A percentile compares a stretch with the other conserved stretches of the same genome.
Evolutionary conservation across 2,797 vertebrate genomes (phyloP).

Genomic region (Enteromius trimaculatus): DNA sequence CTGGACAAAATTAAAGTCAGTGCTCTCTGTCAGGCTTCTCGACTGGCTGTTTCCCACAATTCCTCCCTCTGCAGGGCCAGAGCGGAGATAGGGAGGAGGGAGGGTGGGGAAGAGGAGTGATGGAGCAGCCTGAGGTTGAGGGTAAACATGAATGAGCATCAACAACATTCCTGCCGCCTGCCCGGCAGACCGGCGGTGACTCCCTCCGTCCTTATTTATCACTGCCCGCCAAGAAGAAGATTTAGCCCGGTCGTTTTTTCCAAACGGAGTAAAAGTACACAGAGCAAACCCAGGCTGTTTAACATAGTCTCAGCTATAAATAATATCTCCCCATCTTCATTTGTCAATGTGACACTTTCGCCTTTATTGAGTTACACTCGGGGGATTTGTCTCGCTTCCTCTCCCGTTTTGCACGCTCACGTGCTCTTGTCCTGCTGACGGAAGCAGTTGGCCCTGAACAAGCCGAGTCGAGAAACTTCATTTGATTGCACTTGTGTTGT

Average conservation of each 20-base stretch:
- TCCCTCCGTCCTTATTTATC: slow-evolving; percentile 68
- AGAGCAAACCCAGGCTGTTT: slow-evolving; percentile 72
- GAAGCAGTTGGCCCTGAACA: slow-evolving; percentile 54
- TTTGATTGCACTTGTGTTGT: slow-evolving; percentile 35
- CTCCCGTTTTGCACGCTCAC: slow-evolving; percentile 54
- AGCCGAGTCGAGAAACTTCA: slow-evolving; percentile 35
- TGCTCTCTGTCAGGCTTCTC: slow-evolving; percentile 63
- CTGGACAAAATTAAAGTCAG: slow-evolving; percentile 73
- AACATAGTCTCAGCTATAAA: slow-evolving; percentile 78
- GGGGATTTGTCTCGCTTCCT: slow-evolving; percentile 65
- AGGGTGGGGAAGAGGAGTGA: slow-evolving; percentile 55
- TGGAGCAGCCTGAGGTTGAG: slow-evolving; percentile 60
- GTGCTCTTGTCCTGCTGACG: slow-evolving; percentile 34
- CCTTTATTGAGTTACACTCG: slow-evolving; percentile 80
- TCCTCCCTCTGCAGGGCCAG: slow-evolving; percentile 36
- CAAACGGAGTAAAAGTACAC: slow-evolving; percentile 63
- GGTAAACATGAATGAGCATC: slow-evolving; percentile 66
- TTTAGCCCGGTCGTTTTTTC: slow-evolving; percentile 63
- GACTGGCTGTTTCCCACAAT: slow-evolving; percentile 55
- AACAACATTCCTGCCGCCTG: slow-evolving; percentile 61
- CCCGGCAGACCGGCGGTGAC: slow-evolving; percentile 54
- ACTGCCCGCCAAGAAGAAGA: slow-evolving; percentile 64
- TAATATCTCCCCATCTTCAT: slow-evolving; percentile 77
- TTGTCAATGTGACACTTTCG: slow-evolving; percentile 79
- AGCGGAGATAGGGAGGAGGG: slow-evolving; percentile 33